phyloP scores from a whole-genome alignment of 1,140 invertebrate species.

The Tetragnatha versicolor region DNA sequence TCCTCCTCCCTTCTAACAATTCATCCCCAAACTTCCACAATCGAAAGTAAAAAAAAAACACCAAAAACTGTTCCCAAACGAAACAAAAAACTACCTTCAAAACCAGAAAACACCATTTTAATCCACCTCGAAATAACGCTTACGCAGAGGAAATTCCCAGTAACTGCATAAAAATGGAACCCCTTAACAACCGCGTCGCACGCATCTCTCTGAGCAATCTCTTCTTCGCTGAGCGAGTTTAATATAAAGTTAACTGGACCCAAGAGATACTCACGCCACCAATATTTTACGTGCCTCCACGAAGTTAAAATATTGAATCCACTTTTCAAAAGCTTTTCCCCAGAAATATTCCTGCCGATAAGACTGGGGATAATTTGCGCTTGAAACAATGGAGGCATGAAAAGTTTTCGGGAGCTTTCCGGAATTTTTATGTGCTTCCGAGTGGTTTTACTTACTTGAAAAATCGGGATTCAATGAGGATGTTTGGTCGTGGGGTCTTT shows the following conservation, averaged over 20 bases:
- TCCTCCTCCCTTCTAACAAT: no score
- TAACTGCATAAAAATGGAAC: neutral
- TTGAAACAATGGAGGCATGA: neutral
- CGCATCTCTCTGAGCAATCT: neutral
- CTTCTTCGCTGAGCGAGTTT: neutral
- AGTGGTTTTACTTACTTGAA: no score
- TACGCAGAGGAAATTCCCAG: neutral
- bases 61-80: neutral
- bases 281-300: slow-evolving; percentile 8
- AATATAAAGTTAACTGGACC: neutral
- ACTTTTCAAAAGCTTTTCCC: slow-evolving; percentile 8
- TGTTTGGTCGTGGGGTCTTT: no score
- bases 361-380: slow-evolving; percentile 8
- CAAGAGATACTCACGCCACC: slow-evolving; percentile 2
- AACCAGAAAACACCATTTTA: no score
- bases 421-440: no score
- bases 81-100: no score
- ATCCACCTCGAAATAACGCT: slow-evolving; percentile 12
- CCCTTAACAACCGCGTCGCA: neutral
- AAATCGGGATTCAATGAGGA: no score
- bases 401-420: neutral
- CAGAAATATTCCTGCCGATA: slow-evolving; percentile 8
- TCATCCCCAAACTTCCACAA: neutral
- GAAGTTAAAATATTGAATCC: slow-evolving; percentile 23
- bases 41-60: neutral